phyloP scores from a whole-genome alignment of 1,140 invertebrate species.

The Zophobas morio region DNA sequence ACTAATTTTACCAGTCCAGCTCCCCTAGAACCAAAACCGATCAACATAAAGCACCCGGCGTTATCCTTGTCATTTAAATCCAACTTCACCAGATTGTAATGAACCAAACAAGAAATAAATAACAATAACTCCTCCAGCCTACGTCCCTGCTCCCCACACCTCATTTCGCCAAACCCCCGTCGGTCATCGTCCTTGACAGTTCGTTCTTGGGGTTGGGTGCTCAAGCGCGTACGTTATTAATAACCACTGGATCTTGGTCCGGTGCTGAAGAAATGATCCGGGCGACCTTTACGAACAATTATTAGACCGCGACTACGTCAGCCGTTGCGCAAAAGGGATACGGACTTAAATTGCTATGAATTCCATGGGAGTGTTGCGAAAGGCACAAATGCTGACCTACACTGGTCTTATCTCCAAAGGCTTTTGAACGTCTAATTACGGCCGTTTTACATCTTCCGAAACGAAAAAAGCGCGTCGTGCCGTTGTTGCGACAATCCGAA shows the following conservation, averaged over 20 bases:
- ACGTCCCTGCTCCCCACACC: too few relatives aligned
- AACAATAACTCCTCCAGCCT: too few relatives aligned
- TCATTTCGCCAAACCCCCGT: background rate
- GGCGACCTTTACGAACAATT: conserved; percentile 45
- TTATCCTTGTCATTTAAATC: too few relatives aligned
- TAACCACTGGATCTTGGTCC: background rate
- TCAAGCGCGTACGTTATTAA: background rate
- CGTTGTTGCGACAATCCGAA: too few relatives aligned
- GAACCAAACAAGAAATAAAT: too few relatives aligned
- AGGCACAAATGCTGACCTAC: conserved; percentile 6
- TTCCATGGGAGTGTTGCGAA: conserved; percentile 41
- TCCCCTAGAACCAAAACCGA: too few relatives aligned
- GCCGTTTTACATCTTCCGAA: background rate
- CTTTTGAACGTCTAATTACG: background rate
- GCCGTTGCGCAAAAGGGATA: conserved; percentile 51
- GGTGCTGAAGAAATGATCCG: conserved; percentile 39
- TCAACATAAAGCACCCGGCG: too few relatives aligned
- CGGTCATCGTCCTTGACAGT: conserved; percentile 3
- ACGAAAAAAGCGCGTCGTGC: too few relatives aligned
- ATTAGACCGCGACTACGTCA: conserved; percentile 49
- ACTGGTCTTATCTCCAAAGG: conserved; percentile 13
- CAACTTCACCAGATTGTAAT: too few relatives aligned
- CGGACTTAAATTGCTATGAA: conserved; percentile 41
- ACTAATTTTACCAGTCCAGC: too few relatives aligned
- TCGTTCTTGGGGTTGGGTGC: conserved; percentile 9